Base-by-base conservation (phyloP, 1,140 invertebrate species). In the Cheumatopsyche charites region DNA sequence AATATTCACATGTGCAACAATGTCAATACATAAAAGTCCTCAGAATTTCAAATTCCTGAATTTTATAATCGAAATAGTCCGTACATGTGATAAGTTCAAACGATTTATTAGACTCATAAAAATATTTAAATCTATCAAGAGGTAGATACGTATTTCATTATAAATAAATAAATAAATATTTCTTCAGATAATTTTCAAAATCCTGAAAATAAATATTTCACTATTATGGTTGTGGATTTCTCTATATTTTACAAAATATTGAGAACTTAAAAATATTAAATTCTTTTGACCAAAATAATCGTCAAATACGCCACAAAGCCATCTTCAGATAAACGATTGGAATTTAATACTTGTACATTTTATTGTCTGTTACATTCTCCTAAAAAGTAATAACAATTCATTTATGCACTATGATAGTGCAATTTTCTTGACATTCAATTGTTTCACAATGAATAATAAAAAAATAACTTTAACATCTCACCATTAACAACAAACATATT, bases 401-500 rank as follows among this genome's bases (percentile, higher is more conserved):
- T 49, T 15, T 67, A 67, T 47, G n/a, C 36, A 23, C 26, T 41
- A 23, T 65, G 12, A 62, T 25, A 9, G 62, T 45, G 26, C 62
- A 65, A 9, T 3, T 65, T 21, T 43, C 13, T 3, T 5, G 41
- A 42, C 17, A n/a, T 45, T 65, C 15, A 65, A 26, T 29, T 29
- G 58, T 62, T n/a, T 26, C 25, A 62, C 15, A 62, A 62, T 62
- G 13, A 75, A 68, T 49, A 73, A 75, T 62, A 73, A 73, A 70
- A 73, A 36, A 71, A 74, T 68, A 74, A 74, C 73, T 70, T 74
- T 67, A 72, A 75, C 73, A 74, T 74, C 42, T 68, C 70, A 25
- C 67, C 58, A 21, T 72, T 66, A 73, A 75, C 71, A 75, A 71
- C 68, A 68, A 76, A 73, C 71, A 75, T 73, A 70, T 70, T 75